Percentiles rank a stretch among this genome's conserved stretches.
Evolutionary conservation across 2,113 vertebrate genomes (phyloP).

Genomic region (Pollachius pollachius): DNA sequence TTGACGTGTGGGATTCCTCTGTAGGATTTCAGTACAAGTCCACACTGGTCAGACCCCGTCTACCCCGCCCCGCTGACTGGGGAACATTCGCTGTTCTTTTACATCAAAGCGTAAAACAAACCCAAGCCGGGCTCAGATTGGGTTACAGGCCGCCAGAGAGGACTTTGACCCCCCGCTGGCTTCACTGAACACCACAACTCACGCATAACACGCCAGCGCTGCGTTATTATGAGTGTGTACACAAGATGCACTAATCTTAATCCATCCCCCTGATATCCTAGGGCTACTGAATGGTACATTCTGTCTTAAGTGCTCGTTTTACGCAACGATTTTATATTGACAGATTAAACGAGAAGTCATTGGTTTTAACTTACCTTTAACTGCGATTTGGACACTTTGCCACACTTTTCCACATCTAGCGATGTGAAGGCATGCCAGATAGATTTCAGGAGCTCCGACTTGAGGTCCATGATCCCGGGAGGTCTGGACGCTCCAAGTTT

Average conservation of each 20-base stretch:
- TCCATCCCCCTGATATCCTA: too few species aligned
- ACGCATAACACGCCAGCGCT: neutral
- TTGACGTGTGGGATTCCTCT: slow-evolving; percentile 60
- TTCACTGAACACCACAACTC: neutral
- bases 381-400: slow-evolving; percentile 77
- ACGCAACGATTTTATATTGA: too few species aligned
- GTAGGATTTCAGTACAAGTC: slow-evolving; percentile 37
- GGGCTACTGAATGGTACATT: too few species aligned
- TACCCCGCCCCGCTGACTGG: neutral
- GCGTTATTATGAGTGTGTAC: too few species aligned
- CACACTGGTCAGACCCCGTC: slow-evolving; percentile 26
- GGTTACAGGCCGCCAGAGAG: neutral
- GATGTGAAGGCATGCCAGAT: slow-evolving; percentile 79
- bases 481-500: neutral
- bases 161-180: neutral
- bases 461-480: slow-evolving; percentile 65
- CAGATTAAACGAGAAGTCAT: too few species aligned
- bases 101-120: neutral
- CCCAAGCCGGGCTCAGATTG: too few species aligned
- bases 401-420: slow-evolving; percentile 73
- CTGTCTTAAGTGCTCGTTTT: too few species aligned
- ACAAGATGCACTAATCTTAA: too few species aligned
- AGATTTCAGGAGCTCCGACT: slow-evolving; percentile 74
- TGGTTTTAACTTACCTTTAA: slow-evolving; percentile 65
- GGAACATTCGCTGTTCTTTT: neutral